Evolutionary conservation across 1,140 invertebrate species (phyloP), one percentile per base, ranked within the genome.

Genomic region (Zaprionus taronus): DNA sequence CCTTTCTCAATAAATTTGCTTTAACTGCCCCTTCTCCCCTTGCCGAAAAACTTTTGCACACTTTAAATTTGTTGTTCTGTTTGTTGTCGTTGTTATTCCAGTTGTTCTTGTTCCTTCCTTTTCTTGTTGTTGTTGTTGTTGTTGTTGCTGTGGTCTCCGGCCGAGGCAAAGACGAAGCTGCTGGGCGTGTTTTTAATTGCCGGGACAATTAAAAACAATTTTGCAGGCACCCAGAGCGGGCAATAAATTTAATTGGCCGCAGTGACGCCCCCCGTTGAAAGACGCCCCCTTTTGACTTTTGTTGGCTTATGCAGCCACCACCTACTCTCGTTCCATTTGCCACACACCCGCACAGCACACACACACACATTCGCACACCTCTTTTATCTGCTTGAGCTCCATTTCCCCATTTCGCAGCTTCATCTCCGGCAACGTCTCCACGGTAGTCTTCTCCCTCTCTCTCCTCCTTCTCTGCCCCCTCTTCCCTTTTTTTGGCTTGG

Each of bases 121-220:
- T 34, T 36, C 11, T 12, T 60, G 14, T 26, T 64, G 31, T 53
- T 65, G 62, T 26, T 65, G 62, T 26, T 65, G 51, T 4, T n/a
- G 15, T 15, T 56, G 26, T 9, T 28, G 12, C 14, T 28, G 14
- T 17, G n/a, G 22, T 80, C 74, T 78, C 79, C 24, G 74, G 79
- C 78, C 31, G 47, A 51, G 38, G 49, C 53, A 24, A 60, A 68
- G 26, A 55, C 55, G 17, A 49, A 65, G 73, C 44, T 61, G 60
- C 51, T 66, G 83, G 84, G 80, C 78, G 84, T 87, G 84, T 84
- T 68, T 87, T 87, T 87, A 87, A 87, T 87, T 89, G 84, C 84
- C 81, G 76, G 78, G 81, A 89, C 84, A 87, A 87, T 87, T 87
- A 87, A 87, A 87, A 87, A 87, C 84, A 87, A 87, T 87, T 87